Evolutionary conservation across 2,113 vertebrate species (phyloP), one percentile per base, ranked within the genome.

Genomic region (Gyps fulvus): DNA sequence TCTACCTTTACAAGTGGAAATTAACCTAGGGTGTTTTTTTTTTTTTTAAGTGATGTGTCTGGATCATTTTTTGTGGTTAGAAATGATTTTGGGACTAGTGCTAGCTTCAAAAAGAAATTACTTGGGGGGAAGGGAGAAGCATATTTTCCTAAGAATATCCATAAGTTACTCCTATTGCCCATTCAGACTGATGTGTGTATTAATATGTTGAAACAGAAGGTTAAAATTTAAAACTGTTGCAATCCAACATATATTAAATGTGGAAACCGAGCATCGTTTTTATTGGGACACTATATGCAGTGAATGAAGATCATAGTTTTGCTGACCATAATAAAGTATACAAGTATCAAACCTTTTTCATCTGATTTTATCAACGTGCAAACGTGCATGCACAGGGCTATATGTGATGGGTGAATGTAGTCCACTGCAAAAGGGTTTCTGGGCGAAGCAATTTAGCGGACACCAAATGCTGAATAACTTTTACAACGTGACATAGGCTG

Each of bases 321-420:
- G 25, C 40, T 82, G 77, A 7, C 40, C 13, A 2, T 15, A 22
- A 34, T n/a, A 23, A 38, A 13, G 7, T 50, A 7, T 15, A n/a
- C 2, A 10, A 57, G 20, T 34, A 45, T 40, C 0, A 6, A n/a
- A 26, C 10, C 3, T 29, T 90, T 87, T 31, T 32, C n/a, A 18
- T 43, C 18, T 59, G 42, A 42, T 69, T 84, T 84, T 74, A 13
- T 59, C 22, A 9, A 2, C 1, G 2, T 43, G 25, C 31, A 26
- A 8, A 45, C 0, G 1, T 38, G 50, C 58, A 3, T 8, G 29
- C 25, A 5, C 1, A 1, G n/a, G 38, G n/a, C 31, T 49, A 0
- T 13, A 6, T 0, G 2, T 38, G 31, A 10, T 22, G 49, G 38
- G 11, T 16, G n/a, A 49, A 4, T 23, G 50, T 20, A 3, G 22